Evolutionary conservation across 2,888 invertebrate genomes (phyloP).

Genomic region (Ornithoptera alexandrae): DNA sequence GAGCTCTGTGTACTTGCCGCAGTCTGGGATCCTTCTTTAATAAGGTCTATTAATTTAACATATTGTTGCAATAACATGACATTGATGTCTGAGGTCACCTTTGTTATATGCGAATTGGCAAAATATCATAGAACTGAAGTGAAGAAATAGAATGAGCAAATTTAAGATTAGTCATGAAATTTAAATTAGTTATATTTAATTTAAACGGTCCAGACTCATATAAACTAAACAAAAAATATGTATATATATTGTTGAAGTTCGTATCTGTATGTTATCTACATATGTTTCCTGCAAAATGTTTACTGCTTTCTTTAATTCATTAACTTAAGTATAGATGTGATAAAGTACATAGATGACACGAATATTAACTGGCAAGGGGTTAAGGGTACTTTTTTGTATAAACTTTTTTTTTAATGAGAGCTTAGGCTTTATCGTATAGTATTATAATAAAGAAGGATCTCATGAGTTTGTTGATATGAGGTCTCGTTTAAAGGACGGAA

Average conservation of each 20-base stretch:
- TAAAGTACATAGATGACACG: no score
- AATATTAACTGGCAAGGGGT: no score
- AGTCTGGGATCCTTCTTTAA: conserved; percentile 52
- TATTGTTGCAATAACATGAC: conserved; percentile 15
- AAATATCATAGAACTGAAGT: not conserved
- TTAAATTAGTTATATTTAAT: no score
- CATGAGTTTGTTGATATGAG: conserved; percentile 10
- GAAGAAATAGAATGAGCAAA: no score
- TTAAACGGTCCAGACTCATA: no score
- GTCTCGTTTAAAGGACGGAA: conserved; percentile 8
- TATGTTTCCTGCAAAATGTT: no score
- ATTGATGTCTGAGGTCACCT: not conserved
- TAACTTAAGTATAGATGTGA: no score
- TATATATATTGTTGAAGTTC: no score
- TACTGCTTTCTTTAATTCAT: no score
- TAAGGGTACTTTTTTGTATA: not conserved
- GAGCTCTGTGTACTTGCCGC: conserved; percentile 53
- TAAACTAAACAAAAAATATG: no score
- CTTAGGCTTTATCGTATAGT: conserved; percentile 4
- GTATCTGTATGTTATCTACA: no score
- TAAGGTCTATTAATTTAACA: conserved; percentile 45
- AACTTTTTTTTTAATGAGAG: not conserved
- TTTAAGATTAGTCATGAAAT: no score
- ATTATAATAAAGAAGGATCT: conserved; percentile 20
- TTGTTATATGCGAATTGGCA: not conserved